A percentile compares a stretch with the other conserved stretches of the same genome.
phyloP scores from a whole-genome alignment of 2,113 vertebrate genomes.

The Oreocharis arfaki region DNA sequence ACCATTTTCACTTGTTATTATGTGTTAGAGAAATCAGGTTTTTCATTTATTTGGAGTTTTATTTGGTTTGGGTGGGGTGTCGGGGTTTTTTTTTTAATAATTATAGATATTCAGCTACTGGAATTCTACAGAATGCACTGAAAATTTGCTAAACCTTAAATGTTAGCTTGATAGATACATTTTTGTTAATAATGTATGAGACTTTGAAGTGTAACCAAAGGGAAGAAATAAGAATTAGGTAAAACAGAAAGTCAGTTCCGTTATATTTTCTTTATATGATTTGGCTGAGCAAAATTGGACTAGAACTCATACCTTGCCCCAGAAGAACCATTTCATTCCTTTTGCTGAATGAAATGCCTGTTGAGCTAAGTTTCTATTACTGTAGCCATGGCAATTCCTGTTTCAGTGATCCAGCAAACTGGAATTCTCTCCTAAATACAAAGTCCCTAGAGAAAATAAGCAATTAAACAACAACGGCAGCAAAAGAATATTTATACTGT shows the following conservation, averaged over 20 bases:
- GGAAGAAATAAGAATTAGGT: not conserved
- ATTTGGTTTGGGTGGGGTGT: not conserved
- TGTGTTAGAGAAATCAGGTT: not conserved
- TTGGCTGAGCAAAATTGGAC: not conserved
- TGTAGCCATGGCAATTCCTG: slow-evolving; percentile 27
- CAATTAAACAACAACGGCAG: not conserved
- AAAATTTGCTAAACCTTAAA: not conserved
- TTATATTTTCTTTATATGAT: not conserved
- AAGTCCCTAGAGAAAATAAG: not conserved
- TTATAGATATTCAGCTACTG: not conserved
- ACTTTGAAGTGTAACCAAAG: not conserved
- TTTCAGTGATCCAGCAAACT: slow-evolving; percentile 14
- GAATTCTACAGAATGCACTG: not conserved
- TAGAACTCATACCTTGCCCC: not conserved
- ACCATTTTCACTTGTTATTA: not conserved
- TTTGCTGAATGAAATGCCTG: not conserved
- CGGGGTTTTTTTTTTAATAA: not conserved
- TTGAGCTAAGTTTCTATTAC: not conserved
- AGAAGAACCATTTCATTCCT: slow-evolving; percentile 7
- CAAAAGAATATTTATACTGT: not conserved
- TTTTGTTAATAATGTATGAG: not conserved
- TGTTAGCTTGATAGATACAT: not conserved
- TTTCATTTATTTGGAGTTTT: not conserved
- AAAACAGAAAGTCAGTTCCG: not conserved
- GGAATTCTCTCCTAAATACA: not conserved